phyloP scores from a whole-genome alignment of 2,888 invertebrate genomes.

The Corythucha ciliata region DNA sequence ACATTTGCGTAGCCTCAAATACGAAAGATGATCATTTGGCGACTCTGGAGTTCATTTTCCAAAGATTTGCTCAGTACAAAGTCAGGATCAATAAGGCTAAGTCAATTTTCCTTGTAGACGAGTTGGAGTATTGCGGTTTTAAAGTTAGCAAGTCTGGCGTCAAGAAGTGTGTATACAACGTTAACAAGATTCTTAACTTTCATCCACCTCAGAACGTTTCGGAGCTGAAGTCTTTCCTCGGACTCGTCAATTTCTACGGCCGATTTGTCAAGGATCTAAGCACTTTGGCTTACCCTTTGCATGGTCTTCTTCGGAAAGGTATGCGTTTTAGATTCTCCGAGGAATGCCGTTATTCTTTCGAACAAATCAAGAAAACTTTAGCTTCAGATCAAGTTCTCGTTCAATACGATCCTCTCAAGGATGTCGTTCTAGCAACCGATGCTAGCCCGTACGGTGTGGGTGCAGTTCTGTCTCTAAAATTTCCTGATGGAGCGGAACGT shows the following conservation, averaged over 20 bases:
- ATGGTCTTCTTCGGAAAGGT: not conserved
- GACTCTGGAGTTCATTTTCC: conserved; percentile 28
- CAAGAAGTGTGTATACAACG: conserved; percentile 11
- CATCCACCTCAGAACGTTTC: conserved; percentile 26
- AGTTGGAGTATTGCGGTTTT: conserved; percentile 23
- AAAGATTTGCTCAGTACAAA: conserved; percentile 26
- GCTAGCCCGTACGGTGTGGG: not conserved
- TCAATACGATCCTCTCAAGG: conserved; percentile 19
- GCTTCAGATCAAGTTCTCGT: conserved; percentile 18
- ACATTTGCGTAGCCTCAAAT: conserved; percentile 32
- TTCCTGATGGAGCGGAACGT: conserved; percentile 5
- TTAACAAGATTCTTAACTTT: conserved; percentile 16
- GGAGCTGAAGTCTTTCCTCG: conserved; percentile 35
- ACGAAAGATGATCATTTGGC: conserved; percentile 25
- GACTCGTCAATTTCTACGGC: conserved; percentile 40
- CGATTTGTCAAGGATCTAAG: conserved; percentile 17
- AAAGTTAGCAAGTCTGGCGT: conserved; percentile 22
- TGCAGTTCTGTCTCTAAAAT: conserved; percentile 5
- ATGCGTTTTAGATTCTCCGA: not conserved
- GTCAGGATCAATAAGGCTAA: conserved; percentile 34
- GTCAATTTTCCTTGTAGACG: conserved; percentile 22
- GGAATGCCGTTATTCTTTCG: conserved; percentile 9
- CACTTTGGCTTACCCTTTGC: not conserved
- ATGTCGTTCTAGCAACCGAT: conserved; percentile 10
- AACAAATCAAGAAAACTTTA: conserved; percentile 19